phyloP scores from a whole-genome alignment of 2,888 invertebrate genomes.

The Diaperis boleti region DNA sequence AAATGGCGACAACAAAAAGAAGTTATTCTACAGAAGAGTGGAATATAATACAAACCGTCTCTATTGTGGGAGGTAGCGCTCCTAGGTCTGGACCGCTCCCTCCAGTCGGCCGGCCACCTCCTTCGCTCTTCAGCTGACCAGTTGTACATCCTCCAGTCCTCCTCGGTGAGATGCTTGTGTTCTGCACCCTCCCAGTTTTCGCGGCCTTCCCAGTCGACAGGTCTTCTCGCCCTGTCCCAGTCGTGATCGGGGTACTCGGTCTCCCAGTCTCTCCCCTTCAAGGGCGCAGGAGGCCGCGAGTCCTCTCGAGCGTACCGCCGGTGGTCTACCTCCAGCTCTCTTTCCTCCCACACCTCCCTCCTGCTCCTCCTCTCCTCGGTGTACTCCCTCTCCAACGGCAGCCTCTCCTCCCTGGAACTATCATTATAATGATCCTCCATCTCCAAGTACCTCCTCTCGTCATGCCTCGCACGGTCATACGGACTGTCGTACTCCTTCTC shows the following conservation, averaged over 20 bases:
- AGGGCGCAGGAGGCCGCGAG: conserved; percentile 50
- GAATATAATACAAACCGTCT: conserved; percentile 50
- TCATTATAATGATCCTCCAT: conserved; percentile 62
- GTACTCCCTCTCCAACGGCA: conserved; percentile 59
- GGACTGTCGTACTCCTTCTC: conserved; percentile 65
- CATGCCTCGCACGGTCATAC: conserved; percentile 65
- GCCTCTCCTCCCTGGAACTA: conserved; percentile 58
- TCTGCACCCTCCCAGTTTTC: conserved; percentile 63
- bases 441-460: conserved; percentile 65
- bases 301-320: conserved; percentile 58
- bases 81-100: conserved; percentile 65
- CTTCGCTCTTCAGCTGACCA: conserved; percentile 70
- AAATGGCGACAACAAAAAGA: no score
- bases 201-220: conserved; percentile 68
- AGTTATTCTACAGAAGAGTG: no score
- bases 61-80: conserved; percentile 63
- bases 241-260: conserved; percentile 66
- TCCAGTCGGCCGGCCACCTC: conserved; percentile 60
- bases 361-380: conserved; percentile 60
- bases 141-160: conserved; percentile 63
- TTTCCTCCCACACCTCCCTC: conserved; percentile 63
- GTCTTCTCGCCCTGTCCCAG: conserved; percentile 67
- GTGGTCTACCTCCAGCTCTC: conserved; percentile 57
- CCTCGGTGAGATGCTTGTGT: conserved; percentile 60
- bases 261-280: conserved; percentile 62